Percentiles rank a stretch among this genome's conserved stretches.
Conservation (phyloP, 2,888 invertebrate genomes). For the Didymodactylos carnosus region DNA sequence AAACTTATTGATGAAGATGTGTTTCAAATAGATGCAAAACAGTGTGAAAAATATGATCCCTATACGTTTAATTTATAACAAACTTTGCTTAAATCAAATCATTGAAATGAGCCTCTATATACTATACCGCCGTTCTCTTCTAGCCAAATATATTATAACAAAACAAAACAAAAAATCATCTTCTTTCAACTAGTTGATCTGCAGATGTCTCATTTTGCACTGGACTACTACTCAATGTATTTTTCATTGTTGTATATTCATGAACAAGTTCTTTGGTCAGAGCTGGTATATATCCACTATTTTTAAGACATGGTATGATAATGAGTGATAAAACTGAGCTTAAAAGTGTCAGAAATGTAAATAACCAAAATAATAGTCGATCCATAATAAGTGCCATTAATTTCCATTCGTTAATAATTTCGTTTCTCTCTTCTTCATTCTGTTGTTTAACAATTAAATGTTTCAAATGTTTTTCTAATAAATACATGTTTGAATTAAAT, state of each 20-base stretch:
- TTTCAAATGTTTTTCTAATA: not conserved
- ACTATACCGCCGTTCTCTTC: too few relatives aligned
- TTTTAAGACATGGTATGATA: slow-evolving; percentile 24
- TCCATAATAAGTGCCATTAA: slow-evolving; percentile 32
- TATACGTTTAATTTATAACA: too few relatives aligned
- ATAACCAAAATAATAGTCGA: slow-evolving; percentile 31
- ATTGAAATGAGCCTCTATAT: too few relatives aligned
- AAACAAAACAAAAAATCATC: too few relatives aligned
- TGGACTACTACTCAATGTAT: too few relatives aligned
- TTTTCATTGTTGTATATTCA: not conserved
- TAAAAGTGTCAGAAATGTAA: slow-evolving; percentile 24
- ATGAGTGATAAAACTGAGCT: slow-evolving; percentile 30
- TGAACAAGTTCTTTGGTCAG: not conserved
- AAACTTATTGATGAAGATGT: too few relatives aligned
- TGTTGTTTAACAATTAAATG: not conserved
- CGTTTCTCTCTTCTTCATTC: not conserved
- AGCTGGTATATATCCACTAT: not conserved
- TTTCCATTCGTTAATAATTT: slow-evolving; percentile 28
- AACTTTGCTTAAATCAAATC: too few relatives aligned
- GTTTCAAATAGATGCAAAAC: too few relatives aligned
- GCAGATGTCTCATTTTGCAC: too few relatives aligned
- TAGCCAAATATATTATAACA: too few relatives aligned
- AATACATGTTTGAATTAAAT: not conserved
- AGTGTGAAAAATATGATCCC: too few relatives aligned
- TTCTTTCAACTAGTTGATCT: too few relatives aligned